Evolutionary conservation across 2,888 invertebrate species (phyloP).

Genomic region (Caradrina clavipalpis): DNA sequence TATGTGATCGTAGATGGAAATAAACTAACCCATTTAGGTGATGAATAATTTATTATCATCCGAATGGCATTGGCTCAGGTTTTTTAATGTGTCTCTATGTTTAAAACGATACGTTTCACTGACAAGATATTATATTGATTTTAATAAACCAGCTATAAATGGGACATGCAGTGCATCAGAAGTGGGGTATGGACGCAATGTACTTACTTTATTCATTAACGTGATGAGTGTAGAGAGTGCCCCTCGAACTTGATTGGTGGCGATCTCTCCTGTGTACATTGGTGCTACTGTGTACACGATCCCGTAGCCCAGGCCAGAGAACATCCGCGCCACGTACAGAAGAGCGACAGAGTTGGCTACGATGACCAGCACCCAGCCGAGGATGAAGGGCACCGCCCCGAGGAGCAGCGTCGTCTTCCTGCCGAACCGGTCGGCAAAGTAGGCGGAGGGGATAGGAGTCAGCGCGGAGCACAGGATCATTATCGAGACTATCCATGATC

Average conservation of each 20-base stretch:
- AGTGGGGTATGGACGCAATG: constrained; percentile 16
- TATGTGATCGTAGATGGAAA: constrained; percentile 29
- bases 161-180: constrained; percentile 19
- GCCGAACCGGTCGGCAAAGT: constrained; percentile 92
- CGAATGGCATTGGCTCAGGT: constrained; percentile 58
- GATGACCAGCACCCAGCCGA: constrained; percentile 92
- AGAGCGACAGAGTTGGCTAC: constrained; percentile 89
- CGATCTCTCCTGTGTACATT: constrained; percentile 92
- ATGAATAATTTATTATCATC: constrained; percentile 67
- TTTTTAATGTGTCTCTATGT: constrained; percentile 58
- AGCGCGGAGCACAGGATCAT: constrained; percentile 92
- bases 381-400: constrained; percentile 91
- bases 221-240: constrained; percentile 92
- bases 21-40: constrained; percentile 43
- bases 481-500: constrained; percentile 92
- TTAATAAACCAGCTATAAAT: constrained; percentile 10
- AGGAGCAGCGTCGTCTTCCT: constrained; percentile 92
- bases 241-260: constrained; percentile 91
- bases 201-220: constrained; percentile 89
- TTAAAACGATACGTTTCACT: constrained; percentile 45
- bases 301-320: constrained; percentile 92
- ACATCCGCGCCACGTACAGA: constrained; percentile 91
- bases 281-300: constrained; percentile 92
- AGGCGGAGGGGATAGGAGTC: constrained; percentile 91
- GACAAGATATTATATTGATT: constrained; percentile 24